Percentiles rank a stretch among this genome's conserved stretches.
Evolutionary conservation across 1,140 invertebrate species (phyloP).

Genomic region (Yoshiicerus persimilis): DNA sequence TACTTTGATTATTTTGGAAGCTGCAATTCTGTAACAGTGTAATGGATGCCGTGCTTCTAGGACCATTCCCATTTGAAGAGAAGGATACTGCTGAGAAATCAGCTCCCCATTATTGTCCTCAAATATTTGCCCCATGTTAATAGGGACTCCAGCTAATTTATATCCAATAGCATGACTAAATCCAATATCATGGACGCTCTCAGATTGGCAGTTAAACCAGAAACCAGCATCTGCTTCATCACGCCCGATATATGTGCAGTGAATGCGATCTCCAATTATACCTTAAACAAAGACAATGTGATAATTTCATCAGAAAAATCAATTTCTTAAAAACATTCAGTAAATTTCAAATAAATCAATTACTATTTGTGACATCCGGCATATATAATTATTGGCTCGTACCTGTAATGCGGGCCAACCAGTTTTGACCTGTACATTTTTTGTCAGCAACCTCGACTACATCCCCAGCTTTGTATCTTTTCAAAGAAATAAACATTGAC

Average conservation of each 20-base stretch:
- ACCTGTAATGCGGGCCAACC: background rate
- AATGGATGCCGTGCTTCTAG: background rate
- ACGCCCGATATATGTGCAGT: background rate
- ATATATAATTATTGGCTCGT: too few relatives aligned
- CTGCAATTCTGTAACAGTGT: background rate
- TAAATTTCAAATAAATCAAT: background rate
- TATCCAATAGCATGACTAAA: background rate
- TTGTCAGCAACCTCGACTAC: background rate
- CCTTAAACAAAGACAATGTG: background rate
- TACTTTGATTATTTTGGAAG: background rate
- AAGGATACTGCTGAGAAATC: too few relatives aligned
- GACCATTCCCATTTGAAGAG: background rate
- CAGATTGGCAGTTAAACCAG: background rate
- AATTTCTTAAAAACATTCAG: background rate
- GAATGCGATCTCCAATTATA: background rate
- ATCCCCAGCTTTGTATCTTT: background rate
- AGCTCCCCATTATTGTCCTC: too few relatives aligned
- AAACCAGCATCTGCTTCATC: background rate
- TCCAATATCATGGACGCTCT: background rate
- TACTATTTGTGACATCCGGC: too few relatives aligned
- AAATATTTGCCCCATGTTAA: background rate
- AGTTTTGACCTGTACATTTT: background rate
- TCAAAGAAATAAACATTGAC: background rate
- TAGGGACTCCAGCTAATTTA: background rate
- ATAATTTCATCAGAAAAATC: background rate